Percentiles rank a stretch among this genome's conserved stretches.
These are phyloP conservation scores for Drosophila anceps DNA, from an alignment of 2,888 invertebrate genomes.

Conservation along the genomic window DNA sequence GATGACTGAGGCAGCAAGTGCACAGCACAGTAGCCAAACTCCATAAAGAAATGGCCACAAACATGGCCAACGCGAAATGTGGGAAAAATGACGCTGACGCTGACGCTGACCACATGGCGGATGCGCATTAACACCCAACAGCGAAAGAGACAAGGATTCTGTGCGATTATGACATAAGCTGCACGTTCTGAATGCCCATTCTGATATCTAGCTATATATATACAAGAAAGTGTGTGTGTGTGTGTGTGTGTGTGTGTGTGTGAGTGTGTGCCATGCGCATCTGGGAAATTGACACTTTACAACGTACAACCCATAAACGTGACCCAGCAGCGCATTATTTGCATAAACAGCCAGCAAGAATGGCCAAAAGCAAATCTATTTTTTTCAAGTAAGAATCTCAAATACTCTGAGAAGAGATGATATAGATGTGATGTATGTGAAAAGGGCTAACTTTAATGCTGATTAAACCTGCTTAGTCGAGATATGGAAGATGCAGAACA, in stretches of 20 bases:
- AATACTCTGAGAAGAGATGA: constrained; percentile 32
- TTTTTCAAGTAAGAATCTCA: constrained; percentile 14
- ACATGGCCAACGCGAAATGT: constrained; percentile 60
- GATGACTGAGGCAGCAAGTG: constrained; percentile 44
- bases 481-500: no score
- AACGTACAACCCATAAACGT: constrained; percentile 75
- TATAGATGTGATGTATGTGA: not conserved
- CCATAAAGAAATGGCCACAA: constrained; percentile 72
- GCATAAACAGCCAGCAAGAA: constrained; percentile 58
- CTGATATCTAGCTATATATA: constrained; percentile 27
- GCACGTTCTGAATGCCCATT: constrained; percentile 67
- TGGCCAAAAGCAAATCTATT: constrained; percentile 8
- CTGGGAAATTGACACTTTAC: constrained; percentile 81
- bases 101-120: constrained; percentile 33
- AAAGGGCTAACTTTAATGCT: not conserved
- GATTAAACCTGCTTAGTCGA: not conserved
- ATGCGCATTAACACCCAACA: constrained; percentile 71
- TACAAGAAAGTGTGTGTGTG: not conserved
- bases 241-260: constrained; percentile 1
- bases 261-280: constrained; percentile 50
- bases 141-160: constrained; percentile 43
- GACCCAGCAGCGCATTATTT: constrained; percentile 73
- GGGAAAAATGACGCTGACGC: constrained; percentile 67
- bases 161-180: constrained; percentile 77
- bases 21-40: constrained; percentile 74